Base-by-base conservation (phyloP, 2,797 vertebrate species). In the Anabacerthia variegaticeps region DNA sequence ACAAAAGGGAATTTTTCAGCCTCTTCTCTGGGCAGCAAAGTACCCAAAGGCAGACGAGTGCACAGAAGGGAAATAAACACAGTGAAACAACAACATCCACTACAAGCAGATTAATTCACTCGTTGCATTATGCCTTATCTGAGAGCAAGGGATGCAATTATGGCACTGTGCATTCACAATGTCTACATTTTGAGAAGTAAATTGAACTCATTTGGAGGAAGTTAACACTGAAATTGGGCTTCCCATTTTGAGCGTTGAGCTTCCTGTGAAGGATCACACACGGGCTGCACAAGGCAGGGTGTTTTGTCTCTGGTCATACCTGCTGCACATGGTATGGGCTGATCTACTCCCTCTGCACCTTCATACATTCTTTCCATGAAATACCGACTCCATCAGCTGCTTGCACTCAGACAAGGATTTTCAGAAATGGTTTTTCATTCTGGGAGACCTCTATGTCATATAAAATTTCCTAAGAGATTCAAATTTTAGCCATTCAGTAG, bases 1-100 rank as follows among this genome's bases (percentile, higher is more conserved):
- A 95, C 51, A 69, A 59, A 95, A 80, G 22, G 52, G 88, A 77
- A 85, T 92, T 93, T 92, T 95, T 90, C 80, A 93, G 90, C 52
- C 78, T 78, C 56, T 91, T 74, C 77, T 66, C 56, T 2, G 5
- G 21, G 66, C 44, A 54, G 55, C 3, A 6, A 52, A 62, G 61
- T 52, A 93, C 56, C 39, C 76, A 71, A 77, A 86, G 75, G 91
- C 87, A 97, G 91, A 73, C 17, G 85, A 85, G 52, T 15, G 58
- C 44, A 80, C 59, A 54, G 55, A 75, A 26, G 56, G 67, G 65
- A 86, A 91, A 72, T 46, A 74, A 80, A 58, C 78, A 61, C 48
- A 41, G 49, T 15, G 36, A 73, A 93, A 79, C 58, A 88, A 19
- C 79, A 87, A 23, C 78, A 85, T 66, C 71, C 91, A 92, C 37